Percentiles rank a stretch among this genome's conserved stretches.
phyloP scores from a whole-genome alignment of 2,888 invertebrate genomes.

The Trypoxylon attenuatum region DNA sequence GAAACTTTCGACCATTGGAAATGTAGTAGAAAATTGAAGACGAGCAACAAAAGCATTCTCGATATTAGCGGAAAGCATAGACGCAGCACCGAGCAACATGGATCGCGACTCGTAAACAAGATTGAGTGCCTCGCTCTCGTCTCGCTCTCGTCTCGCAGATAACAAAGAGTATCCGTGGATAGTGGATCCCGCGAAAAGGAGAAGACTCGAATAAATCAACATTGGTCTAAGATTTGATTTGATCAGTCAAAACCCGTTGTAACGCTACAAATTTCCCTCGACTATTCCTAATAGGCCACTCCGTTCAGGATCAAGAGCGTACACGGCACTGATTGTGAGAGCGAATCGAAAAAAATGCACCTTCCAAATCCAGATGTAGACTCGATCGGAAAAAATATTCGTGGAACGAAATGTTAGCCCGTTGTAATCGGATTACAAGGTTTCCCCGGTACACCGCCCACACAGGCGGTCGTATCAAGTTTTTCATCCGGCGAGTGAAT shows the following conservation, averaged over 20 bases:
- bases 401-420: neutral
- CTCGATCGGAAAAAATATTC: neutral
- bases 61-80: constrained; percentile 36
- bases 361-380: neutral
- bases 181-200: too few relatives aligned
- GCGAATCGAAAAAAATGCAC: neutral
- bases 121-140: constrained; percentile 17
- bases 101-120: constrained; percentile 31
- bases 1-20: constrained; percentile 28
- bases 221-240: too few relatives aligned
- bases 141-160: too few relatives aligned
- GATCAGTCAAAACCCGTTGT: too few relatives aligned
- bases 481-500: neutral
- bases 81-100: constrained; percentile 16
- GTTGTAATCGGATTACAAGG: neutral
- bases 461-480: neutral
- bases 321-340: too few relatives aligned
- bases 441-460: neutral
- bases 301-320: too few relatives aligned
- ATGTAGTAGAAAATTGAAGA: constrained; percentile 43
- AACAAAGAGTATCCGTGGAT: too few relatives aligned
- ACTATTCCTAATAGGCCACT: too few relatives aligned
- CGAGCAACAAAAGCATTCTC: constrained; percentile 30
- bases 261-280: too few relatives aligned
- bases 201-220: too few relatives aligned